Base-by-base conservation (phyloP, 2,888 invertebrate genomes). In the Thera britannica region DNA sequence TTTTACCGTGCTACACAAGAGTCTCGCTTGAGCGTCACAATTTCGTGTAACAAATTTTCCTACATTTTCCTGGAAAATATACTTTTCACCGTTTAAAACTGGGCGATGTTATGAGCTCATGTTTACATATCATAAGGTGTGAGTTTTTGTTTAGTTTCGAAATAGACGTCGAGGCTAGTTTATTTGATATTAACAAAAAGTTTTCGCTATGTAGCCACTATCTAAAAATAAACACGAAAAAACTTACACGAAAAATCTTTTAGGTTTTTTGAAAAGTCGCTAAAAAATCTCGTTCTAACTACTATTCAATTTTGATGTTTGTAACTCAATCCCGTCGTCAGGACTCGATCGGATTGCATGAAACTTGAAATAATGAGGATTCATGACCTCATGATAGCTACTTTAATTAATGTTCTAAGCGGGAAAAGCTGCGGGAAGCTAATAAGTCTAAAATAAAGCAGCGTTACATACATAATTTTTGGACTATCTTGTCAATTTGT, bases 41-140 rank as follows among this genome's bases (percentile, higher is more conserved):
- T 65, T 65, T 56, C 54, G 54, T 48, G 54, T 59, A 41, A 65
- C 58, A 12, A 41, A 58, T 57, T 60, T 60, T 59, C 36, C 58
- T 58, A 41, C 46, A 54, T 59, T 65, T 65, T 57, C 56, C 23
- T 49, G 52, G 8, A 44, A 65, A 65, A 54, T 54, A 48, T 56
- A 65, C 65, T n/a, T 34, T 44, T 58, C 54, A 46, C 58, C 6
- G 49, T 38, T 60, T 55, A 41, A 58, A 58, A 58, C 58, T 36
- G 44, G 52, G 46, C 34, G 58, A 60, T 58, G 44, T 52, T 64
- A 64, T 64, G 57, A 58, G 59, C 48, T 65, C 58, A 38, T 65
- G 54, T 49, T 59, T 55, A 12, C 55, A 34, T 51, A 58, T 38
- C 38, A 7, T 34, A 36, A 35, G 12, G 48, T 62, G 62, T 12